Evolutionary conservation across 2,888 invertebrate genomes (phyloP).

Genomic region (Clivina fossor): DNA sequence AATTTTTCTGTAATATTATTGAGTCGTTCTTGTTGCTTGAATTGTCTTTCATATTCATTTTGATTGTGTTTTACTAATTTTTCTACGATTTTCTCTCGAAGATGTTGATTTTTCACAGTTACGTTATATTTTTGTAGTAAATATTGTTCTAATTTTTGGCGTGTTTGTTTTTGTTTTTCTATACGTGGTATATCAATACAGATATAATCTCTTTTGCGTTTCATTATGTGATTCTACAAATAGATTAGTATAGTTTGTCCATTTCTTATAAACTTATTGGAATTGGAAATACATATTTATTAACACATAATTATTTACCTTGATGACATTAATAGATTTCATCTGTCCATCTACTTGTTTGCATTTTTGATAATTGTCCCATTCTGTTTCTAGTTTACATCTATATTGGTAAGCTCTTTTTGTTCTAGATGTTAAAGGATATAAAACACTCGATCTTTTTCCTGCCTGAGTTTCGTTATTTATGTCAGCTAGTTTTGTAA

Average conservation of each 20-base stretch:
- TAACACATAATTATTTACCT: neutral
- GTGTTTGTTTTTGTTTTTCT: conserved; percentile 11
- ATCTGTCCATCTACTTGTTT: neutral
- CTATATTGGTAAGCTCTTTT: neutral
- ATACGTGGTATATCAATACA: conserved; percentile 34
- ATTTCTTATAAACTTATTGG: neutral
- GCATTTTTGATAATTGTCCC: neutral
- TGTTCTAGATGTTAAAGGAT: neutral
- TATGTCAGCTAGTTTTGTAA: no score
- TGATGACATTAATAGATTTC: neutral
- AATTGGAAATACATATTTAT: neutral
- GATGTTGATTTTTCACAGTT: neutral
- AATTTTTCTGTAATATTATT: conserved; percentile 35
- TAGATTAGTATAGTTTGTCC: no score
- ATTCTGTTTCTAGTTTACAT: neutral
- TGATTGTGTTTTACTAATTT: conserved; percentile 34
- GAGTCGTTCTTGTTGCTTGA: conserved; percentile 25
- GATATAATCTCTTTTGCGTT: neutral
- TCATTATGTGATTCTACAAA: conserved; percentile 2
- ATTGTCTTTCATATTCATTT: conserved; percentile 15
- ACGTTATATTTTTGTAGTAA: conserved; percentile 15
- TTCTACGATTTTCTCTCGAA: conserved; percentile 20
- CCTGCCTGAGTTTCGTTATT: no score
- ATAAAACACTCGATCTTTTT: no score
- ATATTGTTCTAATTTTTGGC: conserved; percentile 24